Evolutionary conservation across 1,140 invertebrate genomes (phyloP).

Genomic region (Drosophila triauraria): DNA sequence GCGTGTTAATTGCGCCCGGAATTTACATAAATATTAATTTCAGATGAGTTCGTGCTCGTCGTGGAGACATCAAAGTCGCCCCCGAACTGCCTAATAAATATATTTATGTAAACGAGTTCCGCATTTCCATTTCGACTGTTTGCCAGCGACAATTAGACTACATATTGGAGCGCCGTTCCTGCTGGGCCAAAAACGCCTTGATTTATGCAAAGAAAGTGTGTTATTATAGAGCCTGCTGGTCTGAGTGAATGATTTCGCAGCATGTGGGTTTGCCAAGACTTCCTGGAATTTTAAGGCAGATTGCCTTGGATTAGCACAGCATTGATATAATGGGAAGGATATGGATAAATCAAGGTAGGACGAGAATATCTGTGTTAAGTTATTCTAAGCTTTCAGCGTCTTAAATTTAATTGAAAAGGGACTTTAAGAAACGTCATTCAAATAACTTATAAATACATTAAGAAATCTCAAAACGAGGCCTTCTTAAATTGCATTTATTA

Average conservation of each 20-base stretch:
- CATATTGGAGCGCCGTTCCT: constrained; percentile 37
- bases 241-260: constrained; percentile 64
- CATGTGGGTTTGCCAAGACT: constrained; percentile 29
- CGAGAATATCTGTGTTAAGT: neutral
- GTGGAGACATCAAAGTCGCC: constrained; percentile 62
- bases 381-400: neutral
- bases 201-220: constrained; percentile 63
- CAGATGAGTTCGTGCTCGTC: constrained; percentile 35
- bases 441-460: neutral
- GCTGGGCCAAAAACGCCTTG: constrained; percentile 37
- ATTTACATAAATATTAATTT: constrained; percentile 66
- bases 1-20: constrained; percentile 68
- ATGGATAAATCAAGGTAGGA: neutral
- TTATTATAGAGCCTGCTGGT: constrained; percentile 53
- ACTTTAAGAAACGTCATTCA: neutral
- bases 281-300: constrained; percentile 7
- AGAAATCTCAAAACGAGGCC: neutral
- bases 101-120: constrained; percentile 74
- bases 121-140: constrained; percentile 49
- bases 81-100: constrained; percentile 55
- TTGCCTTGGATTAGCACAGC: neutral
- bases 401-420: neutral
- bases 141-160: constrained; percentile 57
- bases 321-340: neutral
- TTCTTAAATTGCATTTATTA: neutral